Conservation (phyloP, 2,113 vertebrate species). For the Ifrita kowaldi region DNA sequence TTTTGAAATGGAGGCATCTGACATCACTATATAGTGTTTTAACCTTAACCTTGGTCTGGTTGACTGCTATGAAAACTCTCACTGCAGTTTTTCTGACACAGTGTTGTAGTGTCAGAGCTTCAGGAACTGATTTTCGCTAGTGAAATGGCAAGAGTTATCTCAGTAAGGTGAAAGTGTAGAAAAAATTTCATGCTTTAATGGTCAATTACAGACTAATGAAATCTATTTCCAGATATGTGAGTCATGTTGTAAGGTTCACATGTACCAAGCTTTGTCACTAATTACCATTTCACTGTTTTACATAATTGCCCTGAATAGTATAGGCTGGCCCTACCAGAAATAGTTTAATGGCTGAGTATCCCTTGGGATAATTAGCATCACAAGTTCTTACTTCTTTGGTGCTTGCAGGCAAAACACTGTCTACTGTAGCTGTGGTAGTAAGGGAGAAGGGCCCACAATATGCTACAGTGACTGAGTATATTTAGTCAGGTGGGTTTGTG, state of each 20-base stretch:
- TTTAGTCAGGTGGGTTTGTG: not conserved
- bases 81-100: not conserved
- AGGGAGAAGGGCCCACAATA: not conserved
- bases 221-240: slow-evolving; percentile 18
- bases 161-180: not conserved
- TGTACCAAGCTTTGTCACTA: slow-evolving; percentile 25
- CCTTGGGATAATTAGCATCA: slow-evolving; percentile 5
- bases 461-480: not conserved
- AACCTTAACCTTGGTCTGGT: not conserved
- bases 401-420: not conserved
- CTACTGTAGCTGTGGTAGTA: not conserved
- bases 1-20: not conserved
- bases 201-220: slow-evolving; percentile 36
- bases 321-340: slow-evolving; percentile 15
- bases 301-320: slow-evolving; percentile 50
- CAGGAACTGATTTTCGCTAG: not conserved
- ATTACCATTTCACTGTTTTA: slow-evolving; percentile 57
- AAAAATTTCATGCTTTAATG: slow-evolving; percentile 38
- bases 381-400: not conserved
- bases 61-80: not conserved
- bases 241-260: not conserved
- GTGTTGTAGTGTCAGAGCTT: not conserved
- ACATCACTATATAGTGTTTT: not conserved
- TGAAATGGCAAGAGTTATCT: not conserved
- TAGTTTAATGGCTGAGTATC: slow-evolving; percentile 2